Base-by-base conservation (phyloP, 2,888 invertebrate genomes). In the Chalcis sispes region DNA sequence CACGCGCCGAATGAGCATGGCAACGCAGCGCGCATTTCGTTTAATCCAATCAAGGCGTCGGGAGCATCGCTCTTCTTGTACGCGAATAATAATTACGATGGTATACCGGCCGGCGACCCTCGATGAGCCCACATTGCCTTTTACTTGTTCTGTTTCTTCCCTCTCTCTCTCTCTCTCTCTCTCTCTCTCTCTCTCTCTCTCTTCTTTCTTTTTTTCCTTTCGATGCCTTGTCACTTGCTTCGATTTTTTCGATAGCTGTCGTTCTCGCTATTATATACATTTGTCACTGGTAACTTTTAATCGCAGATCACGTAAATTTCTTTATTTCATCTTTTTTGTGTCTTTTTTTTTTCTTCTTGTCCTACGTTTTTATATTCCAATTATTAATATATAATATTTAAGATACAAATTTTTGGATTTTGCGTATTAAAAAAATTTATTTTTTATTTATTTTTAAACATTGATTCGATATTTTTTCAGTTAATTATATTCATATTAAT, bases 91-190 rank as follows among this genome's bases (percentile, higher is more conserved):
- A 85, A 83, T 84, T 81, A 83, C 82, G 82, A 83, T 83, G 75
- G 77, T 81, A 82, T 82, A 85, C 85, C 85, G 86, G 86, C 86
- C 85, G 86, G 77, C 82, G 80, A 77, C n/a, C n/a, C n/a, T n/a
- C 81, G 79, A 80, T 81, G 83, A 75, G 81, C 76, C 80, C 79
- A 80, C 48, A 71, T 73, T 80, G 79, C 80, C 81, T 52, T 50
- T 64, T 76, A 75, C 48, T 27, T 27, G n/a, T 42, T n/a, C 40
- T 42, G 23, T 25, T 18, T 36, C 56, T 25, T 25, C 56, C 5
- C 25, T 54, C 54, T 20, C 15, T 15, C 3, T 1, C 54, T 25
- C 25, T 25, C 15, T 5, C 27, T 18, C 50, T 32, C 10, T 52
- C 20, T 54, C 25, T 36, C 40, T 3, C 36, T 32, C 20, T 1